Base-by-base conservation (phyloP, 2,797 vertebrate genomes). In the Bradypodion pumilum region DNA sequence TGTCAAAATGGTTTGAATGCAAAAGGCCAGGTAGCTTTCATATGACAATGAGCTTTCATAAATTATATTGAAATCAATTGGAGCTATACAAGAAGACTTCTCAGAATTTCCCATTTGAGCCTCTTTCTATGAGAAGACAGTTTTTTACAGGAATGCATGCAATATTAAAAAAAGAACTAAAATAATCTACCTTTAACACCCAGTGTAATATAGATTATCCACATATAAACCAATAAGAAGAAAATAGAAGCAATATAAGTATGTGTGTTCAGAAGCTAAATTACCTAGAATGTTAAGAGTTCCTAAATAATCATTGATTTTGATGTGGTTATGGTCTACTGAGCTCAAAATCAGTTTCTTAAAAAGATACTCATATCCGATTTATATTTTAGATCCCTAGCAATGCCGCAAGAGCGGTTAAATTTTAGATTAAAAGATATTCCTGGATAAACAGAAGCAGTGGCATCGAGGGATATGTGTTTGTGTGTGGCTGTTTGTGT, bases 291-390 rank as follows among this genome's bases (percentile, higher is more conserved):
- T 78, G 94, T 93, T 93, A 91, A 89, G 89, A 93, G 93, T 93
- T 90, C 89, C 89, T 93, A 94, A 94, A 94, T 93, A 94, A 91
- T 60, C 91, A 94, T 93, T 87, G 93, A 93, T 93, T 93, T 91
- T 85, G 90, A 89, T 92, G 85, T 80, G 84, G 91, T 92, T 92
- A 93, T 87, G 91, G 92, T 81, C 90, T 88, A 94, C 91, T 93
- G 90, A 93, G 87, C 88, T 90, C 93, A 93, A 94, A 91, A 89
- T 86, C 90, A 93, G 90, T 88, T 89, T 79, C 89, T 93, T 84
- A 74, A 32, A 76, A 86, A 89, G 87, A 69, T 83, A 90, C 86
- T 82, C 0, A 0, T 66, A 78, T 77, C 74, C 66, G 78, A 87
- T 16, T 90, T 88, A 4, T 21, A 66, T 27, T 88, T 68, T 74